Conservation (phyloP, 2,797 vertebrate genomes). For the Brachymystax lenok region DNA sequence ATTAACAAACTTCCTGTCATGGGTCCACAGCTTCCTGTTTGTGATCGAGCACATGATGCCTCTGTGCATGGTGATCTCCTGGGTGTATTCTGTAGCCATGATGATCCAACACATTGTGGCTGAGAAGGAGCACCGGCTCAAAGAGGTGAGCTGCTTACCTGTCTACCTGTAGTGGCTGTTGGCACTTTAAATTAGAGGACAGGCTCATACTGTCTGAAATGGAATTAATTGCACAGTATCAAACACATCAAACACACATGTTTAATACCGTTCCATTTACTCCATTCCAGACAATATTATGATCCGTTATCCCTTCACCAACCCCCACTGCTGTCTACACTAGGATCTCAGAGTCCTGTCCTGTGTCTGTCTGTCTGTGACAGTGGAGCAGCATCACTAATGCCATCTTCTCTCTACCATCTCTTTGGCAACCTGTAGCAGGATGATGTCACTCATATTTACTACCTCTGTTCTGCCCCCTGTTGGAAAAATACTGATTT, state of each 20-base stretch:
- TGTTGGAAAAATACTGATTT: conserved; percentile 2
- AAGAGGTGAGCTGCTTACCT: conserved; percentile 77
- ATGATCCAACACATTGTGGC: conserved; percentile 98
- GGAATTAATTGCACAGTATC: too few species aligned
- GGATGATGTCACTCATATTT: neutral
- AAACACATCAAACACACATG: too few species aligned
- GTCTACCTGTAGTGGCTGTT: neutral
- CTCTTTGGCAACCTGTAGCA: conserved; percentile 16
- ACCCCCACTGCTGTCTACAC: too few species aligned
- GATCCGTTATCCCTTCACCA: too few species aligned
- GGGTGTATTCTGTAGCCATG: conserved; percentile 98
- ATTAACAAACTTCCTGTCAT: neutral
- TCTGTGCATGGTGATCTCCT: conserved; percentile 97
- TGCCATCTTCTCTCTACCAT: neutral
- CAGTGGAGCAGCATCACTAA: too few species aligned
- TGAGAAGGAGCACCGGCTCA: conserved; percentile 94
- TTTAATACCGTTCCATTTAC: too few species aligned
- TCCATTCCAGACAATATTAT: too few species aligned
- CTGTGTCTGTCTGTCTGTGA: too few species aligned
- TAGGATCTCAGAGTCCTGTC: too few species aligned
- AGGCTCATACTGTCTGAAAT: too few species aligned
- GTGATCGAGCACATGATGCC: conserved; percentile 99
- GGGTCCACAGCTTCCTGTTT: conserved; percentile 86
- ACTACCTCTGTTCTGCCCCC: neutral
- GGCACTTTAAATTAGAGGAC: too few species aligned